Evolutionary conservation across 1,140 invertebrate species (phyloP), one percentile per base, ranked within the genome.

Genomic region (Aleiodes sp.): DNA sequence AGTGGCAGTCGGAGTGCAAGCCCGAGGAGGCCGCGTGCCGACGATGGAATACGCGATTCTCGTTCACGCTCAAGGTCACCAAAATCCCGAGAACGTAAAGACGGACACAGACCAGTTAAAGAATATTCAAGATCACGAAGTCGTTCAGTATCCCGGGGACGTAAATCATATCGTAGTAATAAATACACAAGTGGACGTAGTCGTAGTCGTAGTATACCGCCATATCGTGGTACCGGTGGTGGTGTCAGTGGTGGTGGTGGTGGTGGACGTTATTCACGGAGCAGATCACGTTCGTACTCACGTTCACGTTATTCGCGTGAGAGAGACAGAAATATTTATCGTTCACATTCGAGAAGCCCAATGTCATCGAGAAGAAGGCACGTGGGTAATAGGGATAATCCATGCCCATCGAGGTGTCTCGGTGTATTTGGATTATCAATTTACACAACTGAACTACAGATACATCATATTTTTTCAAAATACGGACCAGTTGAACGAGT

Each of bases 381-480:
- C 70, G 78, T 86, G n/a, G 88, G 89, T 7, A 88, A 87, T 65
- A 78, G 89, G 82, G 96, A 98, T 73, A 93, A 96, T 84, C 96
- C 96, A 0, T 91, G 92, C 59, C 92, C 94, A 1, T 95, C 92
- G n/a, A 88, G 93, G 33, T 98, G 97, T 82, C 87, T 99, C 26
- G 97, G 97, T 2, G 93, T 99, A 3, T 99, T 99, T 87, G 97
- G 97, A 0, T 87, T 99, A 8, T 97, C 94, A 79, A 91, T 97
- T 7, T 93, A 95, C 78, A 99, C 97, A 1, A 94, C 95, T 0
- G 96, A 99, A 81, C 89, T 94, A 69, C 94, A 98, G 80, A 89
- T 99, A n/a, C 91, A 94, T 80, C 93, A 97, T 72, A 94, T 98
- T 52, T 98, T 99, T 82, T 92, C 91, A 31, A 96, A 97, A 82